These are phyloP conservation scores for Drosophila repleta DNA, from an alignment of 1,140 invertebrate genomes.

Conservation along the genomic window DNA sequence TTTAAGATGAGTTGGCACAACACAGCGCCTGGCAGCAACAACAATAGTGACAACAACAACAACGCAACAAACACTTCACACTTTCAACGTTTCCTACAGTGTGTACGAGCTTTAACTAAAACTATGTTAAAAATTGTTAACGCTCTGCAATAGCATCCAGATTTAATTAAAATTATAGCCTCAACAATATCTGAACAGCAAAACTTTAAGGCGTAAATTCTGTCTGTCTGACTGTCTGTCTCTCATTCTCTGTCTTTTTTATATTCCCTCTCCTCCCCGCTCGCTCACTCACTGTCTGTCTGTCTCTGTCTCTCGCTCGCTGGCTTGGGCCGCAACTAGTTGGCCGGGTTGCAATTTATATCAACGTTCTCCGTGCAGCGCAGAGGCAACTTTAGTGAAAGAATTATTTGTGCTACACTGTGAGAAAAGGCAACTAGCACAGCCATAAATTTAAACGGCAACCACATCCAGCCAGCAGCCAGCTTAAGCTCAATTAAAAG, in stretches of 20 bases:
- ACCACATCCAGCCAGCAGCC: neutral
- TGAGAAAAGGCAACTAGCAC: constrained; percentile 18
- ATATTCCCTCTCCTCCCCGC: neutral
- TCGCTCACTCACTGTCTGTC: constrained; percentile 13
- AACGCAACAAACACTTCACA: constrained; percentile 44
- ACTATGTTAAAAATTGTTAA: constrained; percentile 74
- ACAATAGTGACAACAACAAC: neutral
- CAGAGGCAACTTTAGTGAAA: constrained; percentile 30
- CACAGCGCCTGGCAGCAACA: constrained; percentile 5
- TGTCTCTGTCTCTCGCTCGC: neutral
- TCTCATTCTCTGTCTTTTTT: constrained; percentile 10
- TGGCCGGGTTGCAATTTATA: constrained; percentile 56
- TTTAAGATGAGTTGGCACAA: constrained; percentile 74
- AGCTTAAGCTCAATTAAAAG: too few relatives aligned
- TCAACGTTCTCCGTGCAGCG: constrained; percentile 44
- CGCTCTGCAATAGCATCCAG: constrained; percentile 48
- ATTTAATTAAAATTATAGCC: constrained; percentile 80
- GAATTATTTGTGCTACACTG: constrained; percentile 52
- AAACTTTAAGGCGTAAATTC: constrained; percentile 76
- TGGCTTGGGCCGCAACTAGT: constrained; percentile 9
- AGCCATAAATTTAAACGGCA: neutral
- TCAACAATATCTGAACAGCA: constrained; percentile 66
- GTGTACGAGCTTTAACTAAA: constrained; percentile 48
- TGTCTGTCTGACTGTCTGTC: constrained; percentile 7
- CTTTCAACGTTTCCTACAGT: constrained; percentile 31